Evolutionary conservation across 1,140 invertebrate species (phyloP).

Genomic region (Coptotermes formosanus): DNA sequence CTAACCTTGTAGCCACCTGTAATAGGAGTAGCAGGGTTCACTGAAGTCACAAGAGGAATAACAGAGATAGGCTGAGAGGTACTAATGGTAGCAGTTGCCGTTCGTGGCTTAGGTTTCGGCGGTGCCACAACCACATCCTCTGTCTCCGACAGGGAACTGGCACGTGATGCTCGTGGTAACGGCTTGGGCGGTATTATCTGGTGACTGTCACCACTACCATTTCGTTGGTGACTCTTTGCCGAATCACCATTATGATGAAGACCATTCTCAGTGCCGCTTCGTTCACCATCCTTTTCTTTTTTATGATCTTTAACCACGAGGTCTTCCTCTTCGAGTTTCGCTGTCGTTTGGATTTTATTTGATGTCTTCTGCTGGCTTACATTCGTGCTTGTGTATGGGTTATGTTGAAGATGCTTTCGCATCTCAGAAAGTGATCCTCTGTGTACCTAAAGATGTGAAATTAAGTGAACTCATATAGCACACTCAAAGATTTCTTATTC

Average conservation of each 20-base stretch:
- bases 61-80: not conserved
- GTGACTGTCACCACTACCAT: constrained; percentile 36
- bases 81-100: constrained; percentile 45
- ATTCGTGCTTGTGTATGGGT: not conserved
- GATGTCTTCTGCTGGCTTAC: not conserved
- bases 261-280: not conserved
- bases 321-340: not conserved
- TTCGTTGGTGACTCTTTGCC: constrained; percentile 35
- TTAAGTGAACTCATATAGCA: not conserved
- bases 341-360: constrained; percentile 1
- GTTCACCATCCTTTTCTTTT: not conserved
- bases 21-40: constrained; percentile 47
- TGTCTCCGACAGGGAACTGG: constrained; percentile 60
- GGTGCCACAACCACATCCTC: constrained; percentile 49
- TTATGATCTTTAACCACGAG: not conserved
- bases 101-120: constrained; percentile 69
- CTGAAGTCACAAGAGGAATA: constrained; percentile 45
- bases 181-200: constrained; percentile 63
- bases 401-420: constrained; percentile 40
- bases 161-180: constrained; percentile 65
- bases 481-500: not conserved
- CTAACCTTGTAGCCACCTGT: constrained; percentile 17
- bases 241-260: not conserved
- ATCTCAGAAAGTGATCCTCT: constrained; percentile 43
- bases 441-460: constrained; percentile 41